phyloP scores from a whole-genome alignment of 1,140 invertebrate genomes.

The Drosophila bocqueti region DNA sequence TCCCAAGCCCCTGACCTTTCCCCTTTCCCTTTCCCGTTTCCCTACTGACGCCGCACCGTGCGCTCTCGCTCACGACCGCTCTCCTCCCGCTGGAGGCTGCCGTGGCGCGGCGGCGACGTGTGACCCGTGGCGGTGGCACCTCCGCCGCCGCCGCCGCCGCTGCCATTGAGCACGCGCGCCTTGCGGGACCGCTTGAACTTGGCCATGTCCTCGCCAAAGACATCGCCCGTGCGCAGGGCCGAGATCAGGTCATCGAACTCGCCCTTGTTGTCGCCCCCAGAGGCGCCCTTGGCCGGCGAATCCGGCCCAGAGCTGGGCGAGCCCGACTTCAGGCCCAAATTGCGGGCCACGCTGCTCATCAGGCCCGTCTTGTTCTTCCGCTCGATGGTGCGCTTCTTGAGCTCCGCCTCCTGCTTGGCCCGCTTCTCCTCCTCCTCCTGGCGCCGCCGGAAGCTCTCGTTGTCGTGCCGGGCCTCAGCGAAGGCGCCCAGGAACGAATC shows the following conservation, averaged over 20 bases:
- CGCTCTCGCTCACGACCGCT: constrained; percentile 81
- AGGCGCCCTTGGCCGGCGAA: constrained; percentile 86
- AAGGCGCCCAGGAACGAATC: constrained; percentile 95
- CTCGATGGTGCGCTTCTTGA: constrained; percentile 95
- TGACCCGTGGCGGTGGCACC: constrained; percentile 63
- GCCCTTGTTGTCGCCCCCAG: constrained; percentile 88
- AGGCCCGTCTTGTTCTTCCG: constrained; percentile 92
- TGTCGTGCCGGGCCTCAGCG: constrained; percentile 94
- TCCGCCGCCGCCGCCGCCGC: constrained; percentile 76
- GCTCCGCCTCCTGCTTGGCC: constrained; percentile 95
- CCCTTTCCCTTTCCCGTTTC: too few relatives aligned
- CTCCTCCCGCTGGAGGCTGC: constrained; percentile 80
- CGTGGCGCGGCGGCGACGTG: constrained; percentile 86
- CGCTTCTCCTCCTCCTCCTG: constrained; percentile 97
- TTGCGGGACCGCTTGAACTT: constrained; percentile 94
- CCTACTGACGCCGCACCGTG: constrained; percentile 75
- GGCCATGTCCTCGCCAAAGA: constrained; percentile 98
- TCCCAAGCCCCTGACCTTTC: not conserved
- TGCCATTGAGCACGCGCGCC: constrained; percentile 86
- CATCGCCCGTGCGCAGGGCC: constrained; percentile 97
- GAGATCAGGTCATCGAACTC: constrained; percentile 99
- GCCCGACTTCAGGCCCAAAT: constrained; percentile 86
- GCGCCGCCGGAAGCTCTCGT: constrained; percentile 92
- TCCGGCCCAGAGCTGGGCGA: constrained; percentile 78
- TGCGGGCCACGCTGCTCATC: constrained; percentile 87